phyloP scores from a whole-genome alignment of 2,888 invertebrate species.

The Mongoloraphidia duomilia region DNA sequence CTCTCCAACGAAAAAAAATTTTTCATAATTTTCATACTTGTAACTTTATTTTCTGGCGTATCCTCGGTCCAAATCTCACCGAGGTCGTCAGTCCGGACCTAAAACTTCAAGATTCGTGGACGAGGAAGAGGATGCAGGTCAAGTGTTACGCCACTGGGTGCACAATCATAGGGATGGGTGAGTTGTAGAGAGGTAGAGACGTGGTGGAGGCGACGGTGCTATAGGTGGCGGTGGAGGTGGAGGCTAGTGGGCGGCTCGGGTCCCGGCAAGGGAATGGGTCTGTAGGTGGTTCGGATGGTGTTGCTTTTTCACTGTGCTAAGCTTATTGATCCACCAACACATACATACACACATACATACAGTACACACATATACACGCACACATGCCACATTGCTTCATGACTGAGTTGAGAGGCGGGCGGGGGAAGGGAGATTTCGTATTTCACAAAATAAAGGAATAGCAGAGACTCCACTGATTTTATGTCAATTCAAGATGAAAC shows the following conservation, averaged over 20 bases:
- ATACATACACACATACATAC: slow-evolving; percentile 4
- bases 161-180: background rate
- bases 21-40: no score
- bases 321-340: slow-evolving; percentile 9
- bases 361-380: background rate
- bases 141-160: slow-evolving; percentile 24
- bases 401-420: background rate
- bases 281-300: background rate
- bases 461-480: background rate
- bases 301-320: slow-evolving; percentile 8
- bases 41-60: no score
- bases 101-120: slow-evolving; percentile 5
- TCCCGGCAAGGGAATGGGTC: slow-evolving; percentile 8
- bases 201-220: slow-evolving; percentile 25
- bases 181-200: background rate
- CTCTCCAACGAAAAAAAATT: no score
- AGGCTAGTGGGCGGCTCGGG: slow-evolving; percentile 33
- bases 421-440: background rate
- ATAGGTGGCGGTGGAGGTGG: slow-evolving; percentile 33
- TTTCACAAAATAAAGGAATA: slow-evolving; percentile 7
- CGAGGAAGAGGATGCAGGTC: slow-evolving; percentile 12
- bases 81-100: slow-evolving; percentile 4
- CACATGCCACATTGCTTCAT: background rate
- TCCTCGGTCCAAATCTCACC: no score
- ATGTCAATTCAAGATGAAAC: background rate